phyloP scores from a whole-genome alignment of 2,113 vertebrate species.

The Mesocricetus auratus region DNA sequence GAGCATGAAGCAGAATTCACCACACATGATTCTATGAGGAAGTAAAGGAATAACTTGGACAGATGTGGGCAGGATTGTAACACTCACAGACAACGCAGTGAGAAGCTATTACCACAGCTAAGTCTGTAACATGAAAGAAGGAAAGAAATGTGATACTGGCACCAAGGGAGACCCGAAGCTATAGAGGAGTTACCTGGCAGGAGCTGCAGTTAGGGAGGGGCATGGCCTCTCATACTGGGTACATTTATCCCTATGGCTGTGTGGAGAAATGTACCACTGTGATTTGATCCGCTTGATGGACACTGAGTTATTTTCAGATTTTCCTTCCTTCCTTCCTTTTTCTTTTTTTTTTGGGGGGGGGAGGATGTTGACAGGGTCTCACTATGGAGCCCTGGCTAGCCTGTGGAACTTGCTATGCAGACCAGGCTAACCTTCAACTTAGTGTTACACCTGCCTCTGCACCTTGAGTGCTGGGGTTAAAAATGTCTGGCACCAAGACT shows the following conservation, averaged over 20 bases:
- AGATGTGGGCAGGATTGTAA: background rate
- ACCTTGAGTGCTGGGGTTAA: too few relatives aligned
- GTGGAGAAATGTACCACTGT: background rate
- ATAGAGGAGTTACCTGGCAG: background rate
- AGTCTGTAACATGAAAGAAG: background rate
- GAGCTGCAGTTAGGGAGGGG: background rate
- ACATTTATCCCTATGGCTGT: background rate
- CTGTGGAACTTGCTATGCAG: background rate
- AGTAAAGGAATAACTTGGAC: background rate
- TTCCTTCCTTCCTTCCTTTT: background rate
- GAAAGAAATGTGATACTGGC: background rate
- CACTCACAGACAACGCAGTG: background rate
- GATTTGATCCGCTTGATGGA: background rate
- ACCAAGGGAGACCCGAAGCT: background rate
- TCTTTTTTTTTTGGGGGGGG: background rate
- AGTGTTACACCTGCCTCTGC: background rate
- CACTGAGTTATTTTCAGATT: slow-evolving; percentile 8
- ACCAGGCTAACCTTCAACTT: too few relatives aligned
- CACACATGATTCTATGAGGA: background rate
- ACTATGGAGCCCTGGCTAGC: background rate
- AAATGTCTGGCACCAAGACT: background rate
- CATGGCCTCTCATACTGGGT: background rate
- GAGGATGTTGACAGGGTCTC: background rate
- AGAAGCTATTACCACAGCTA: background rate
- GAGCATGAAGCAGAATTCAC: background rate